Percentiles rank a stretch among this genome's conserved stretches.
Evolutionary conservation across 1,140 invertebrate species (phyloP).

Genomic region (Drosophila cardini): DNA sequence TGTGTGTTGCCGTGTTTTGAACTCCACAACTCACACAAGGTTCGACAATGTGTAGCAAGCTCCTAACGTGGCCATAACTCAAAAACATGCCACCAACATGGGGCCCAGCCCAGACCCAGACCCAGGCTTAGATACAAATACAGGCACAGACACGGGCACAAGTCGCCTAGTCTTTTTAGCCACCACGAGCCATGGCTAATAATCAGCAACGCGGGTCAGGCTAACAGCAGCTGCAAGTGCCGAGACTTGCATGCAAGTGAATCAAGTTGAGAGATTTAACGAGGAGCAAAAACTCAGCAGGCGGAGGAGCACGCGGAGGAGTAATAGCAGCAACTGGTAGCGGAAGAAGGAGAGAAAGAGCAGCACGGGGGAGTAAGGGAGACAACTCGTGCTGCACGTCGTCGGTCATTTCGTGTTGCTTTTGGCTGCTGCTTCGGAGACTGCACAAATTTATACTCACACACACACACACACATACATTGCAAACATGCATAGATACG

Average conservation of each 20-base stretch:
- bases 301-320: neutral
- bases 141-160: constrained; percentile 10
- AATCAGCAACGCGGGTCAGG: constrained; percentile 50
- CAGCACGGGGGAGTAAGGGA: neutral
- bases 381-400: constrained; percentile 80
- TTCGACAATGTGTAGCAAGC: constrained; percentile 56
- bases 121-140: neutral
- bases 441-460: constrained; percentile 67
- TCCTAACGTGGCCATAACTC: constrained; percentile 70
- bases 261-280: constrained; percentile 32
- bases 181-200: constrained; percentile 54
- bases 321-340: neutral
- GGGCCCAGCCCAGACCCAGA: constrained; percentile 22
- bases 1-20: constrained; percentile 1
- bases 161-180: constrained; percentile 11
- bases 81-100: constrained; percentile 71
- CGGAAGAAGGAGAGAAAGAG: constrained; percentile 7
- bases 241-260: constrained; percentile 51
- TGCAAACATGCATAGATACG: no score
- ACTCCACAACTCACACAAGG: constrained; percentile 3
- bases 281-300: neutral
- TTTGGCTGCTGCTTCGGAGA: constrained; percentile 51
- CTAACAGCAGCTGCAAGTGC: constrained; percentile 63
- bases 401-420: constrained; percentile 80
- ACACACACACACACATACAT: constrained; percentile 15